Evolutionary conservation across 2,113 vertebrate genomes (phyloP).

Genomic region (Ictalurus punctatus): DNA sequence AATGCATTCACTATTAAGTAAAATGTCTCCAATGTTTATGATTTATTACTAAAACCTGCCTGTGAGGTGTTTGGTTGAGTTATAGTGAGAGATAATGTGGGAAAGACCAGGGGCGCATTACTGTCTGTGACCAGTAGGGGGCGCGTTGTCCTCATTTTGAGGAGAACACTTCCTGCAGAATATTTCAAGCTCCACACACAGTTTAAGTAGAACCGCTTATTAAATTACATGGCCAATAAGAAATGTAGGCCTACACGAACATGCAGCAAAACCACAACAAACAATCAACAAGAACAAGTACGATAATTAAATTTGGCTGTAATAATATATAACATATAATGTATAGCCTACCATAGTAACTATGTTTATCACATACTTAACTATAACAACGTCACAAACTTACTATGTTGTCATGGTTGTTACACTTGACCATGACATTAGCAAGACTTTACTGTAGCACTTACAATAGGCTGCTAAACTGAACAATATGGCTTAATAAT

Average conservation of each 20-base stretch:
- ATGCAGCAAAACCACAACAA: background rate
- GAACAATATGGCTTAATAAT: background rate
- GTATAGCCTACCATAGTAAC: background rate
- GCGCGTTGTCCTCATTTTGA: constrained; percentile 39
- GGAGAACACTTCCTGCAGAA: background rate
- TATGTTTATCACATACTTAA: background rate
- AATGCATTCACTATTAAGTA: background rate
- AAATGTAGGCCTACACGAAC: background rate
- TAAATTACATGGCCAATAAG: constrained; percentile 16
- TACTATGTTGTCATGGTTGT: background rate
- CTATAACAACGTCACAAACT: background rate
- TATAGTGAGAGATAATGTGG: background rate
- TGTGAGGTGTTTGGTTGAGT: background rate
- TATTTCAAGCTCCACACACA: background rate
- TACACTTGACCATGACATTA: background rate
- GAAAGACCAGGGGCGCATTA: background rate
- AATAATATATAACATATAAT: background rate
- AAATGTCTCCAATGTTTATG: background rate
- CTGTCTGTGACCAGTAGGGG: constrained; percentile 27
- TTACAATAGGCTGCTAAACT: background rate
- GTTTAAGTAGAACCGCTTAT: constrained; percentile 24
- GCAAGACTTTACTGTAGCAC: background rate
- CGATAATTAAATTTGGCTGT: background rate
- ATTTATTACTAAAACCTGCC: background rate
- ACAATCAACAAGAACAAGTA: background rate